Percentiles rank a stretch among this genome's conserved stretches.
These are phyloP conservation scores for Sclerodermus sp. DNA, from an alignment of 2,888 invertebrate genomes.

Conservation along the genomic window DNA sequence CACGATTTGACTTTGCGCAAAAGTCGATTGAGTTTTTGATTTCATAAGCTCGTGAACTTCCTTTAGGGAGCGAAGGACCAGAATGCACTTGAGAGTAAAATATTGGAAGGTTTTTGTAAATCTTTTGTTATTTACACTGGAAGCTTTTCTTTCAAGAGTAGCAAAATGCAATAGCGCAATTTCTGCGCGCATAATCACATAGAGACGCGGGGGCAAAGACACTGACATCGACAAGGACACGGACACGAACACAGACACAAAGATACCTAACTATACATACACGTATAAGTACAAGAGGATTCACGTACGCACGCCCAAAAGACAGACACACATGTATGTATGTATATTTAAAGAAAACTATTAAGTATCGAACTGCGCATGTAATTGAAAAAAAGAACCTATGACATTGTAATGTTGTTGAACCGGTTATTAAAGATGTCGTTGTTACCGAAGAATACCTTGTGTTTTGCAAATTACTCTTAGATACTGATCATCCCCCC, in stretches of 20 bases:
- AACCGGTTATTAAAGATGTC: constrained; percentile 58
- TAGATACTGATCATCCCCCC: no score
- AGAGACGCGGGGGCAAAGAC: background rate
- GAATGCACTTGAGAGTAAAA: no score
- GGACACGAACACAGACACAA: background rate
- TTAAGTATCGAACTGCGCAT: constrained; percentile 40
- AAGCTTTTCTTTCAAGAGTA: no score
- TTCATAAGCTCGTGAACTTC: no score
- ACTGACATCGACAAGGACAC: no score
- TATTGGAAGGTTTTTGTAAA: no score
- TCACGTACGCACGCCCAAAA: no score
- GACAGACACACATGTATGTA: constrained; percentile 45
- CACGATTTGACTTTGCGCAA: no score
- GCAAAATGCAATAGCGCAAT: constrained; percentile 3
- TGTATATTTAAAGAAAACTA: constrained; percentile 49
- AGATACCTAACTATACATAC: constrained; percentile 14
- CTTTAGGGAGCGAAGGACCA: no score
- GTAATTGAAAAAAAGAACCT: constrained; percentile 31
- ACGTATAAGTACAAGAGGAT: background rate
- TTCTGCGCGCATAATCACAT: constrained; percentile 14
- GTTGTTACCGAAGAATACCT: constrained; percentile 55
- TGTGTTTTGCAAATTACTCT: constrained; percentile 11
- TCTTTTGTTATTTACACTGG: no score
- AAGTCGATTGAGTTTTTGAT: no score
- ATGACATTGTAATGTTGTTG: constrained; percentile 54